Conservation (phyloP, 2,888 invertebrate species). For the Ornithoptera alexandrae region DNA sequence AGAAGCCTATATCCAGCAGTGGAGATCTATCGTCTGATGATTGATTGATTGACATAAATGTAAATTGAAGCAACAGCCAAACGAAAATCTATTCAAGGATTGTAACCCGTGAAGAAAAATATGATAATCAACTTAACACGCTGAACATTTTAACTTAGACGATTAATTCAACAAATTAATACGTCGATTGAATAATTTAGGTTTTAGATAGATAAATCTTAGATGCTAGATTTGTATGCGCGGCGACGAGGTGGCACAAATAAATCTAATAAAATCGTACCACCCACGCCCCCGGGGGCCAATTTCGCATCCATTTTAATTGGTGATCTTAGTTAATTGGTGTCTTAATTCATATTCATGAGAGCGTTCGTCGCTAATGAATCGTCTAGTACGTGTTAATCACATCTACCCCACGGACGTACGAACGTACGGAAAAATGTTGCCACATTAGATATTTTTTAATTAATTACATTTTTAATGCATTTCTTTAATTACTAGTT, state of each 20-base stretch:
- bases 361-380: conserved; percentile 38
- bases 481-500: too few species aligned
- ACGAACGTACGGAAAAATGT: conserved; percentile 19
- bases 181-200: background rate
- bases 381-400: conserved; percentile 36
- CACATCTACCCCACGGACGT: conserved; percentile 26
- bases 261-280: conserved; percentile 28
- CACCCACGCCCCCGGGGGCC: conserved; percentile 29
- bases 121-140: background rate
- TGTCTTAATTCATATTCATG: conserved; percentile 36
- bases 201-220: conserved; percentile 9
- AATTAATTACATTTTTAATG: too few species aligned
- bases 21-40: too few species aligned
- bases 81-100: too few species aligned
- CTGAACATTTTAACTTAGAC: background rate
- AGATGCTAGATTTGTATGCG: conserved; percentile 25
- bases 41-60: too few species aligned
- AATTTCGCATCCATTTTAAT: conserved; percentile 38
- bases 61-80: too few species aligned
- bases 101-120: too few species aligned
- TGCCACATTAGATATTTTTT: conserved; percentile 8
- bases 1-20: too few species aligned
- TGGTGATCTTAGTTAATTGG: conserved; percentile 22
- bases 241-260: conserved; percentile 10
- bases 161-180: conserved; percentile 18